phyloP scores from a whole-genome alignment of 2,797 vertebrate species.

The Trachops cirrhosus region DNA sequence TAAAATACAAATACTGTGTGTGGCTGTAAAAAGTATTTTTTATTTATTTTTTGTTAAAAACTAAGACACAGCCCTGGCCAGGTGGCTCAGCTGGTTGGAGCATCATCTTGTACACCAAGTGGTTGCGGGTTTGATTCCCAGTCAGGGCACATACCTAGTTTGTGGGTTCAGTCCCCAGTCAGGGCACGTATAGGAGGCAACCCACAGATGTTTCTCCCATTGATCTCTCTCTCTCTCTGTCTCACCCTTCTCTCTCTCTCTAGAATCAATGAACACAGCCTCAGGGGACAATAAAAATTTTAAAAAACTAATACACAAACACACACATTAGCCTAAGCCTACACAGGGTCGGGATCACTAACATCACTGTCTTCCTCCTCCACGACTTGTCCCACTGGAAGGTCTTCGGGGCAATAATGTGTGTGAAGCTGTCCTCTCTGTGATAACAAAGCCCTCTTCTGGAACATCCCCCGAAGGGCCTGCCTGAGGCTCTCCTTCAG shows the following conservation, averaged over 20 bases:
- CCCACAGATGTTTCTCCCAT: too few relatives aligned
- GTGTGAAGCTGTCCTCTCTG: neutral
- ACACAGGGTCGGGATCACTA: neutral
- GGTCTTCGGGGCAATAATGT: accelerated
- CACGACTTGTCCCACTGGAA: neutral
- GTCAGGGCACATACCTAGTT: neutral
- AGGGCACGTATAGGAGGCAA: too few relatives aligned
- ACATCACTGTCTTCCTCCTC: neutral
- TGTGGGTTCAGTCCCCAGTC: too few relatives aligned
- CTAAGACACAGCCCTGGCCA: neutral
- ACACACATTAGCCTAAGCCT: neutral
- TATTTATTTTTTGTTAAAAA: neutral
- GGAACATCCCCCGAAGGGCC: too few relatives aligned
- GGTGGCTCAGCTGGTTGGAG: neutral
- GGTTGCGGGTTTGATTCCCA: neutral
- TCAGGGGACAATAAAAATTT: too few relatives aligned
- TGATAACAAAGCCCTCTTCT: neutral
- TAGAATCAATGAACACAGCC: too few relatives aligned
- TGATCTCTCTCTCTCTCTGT: too few relatives aligned
- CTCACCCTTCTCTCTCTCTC: too few relatives aligned
- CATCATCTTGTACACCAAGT: neutral
- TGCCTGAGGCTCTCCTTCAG: neutral
- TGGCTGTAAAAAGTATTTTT: neutral
- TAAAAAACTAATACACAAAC: too few relatives aligned
- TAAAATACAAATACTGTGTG: neutral